A percentile compares a stretch with the other conserved stretches of the same genome.
Conservation (phyloP, 2,113 vertebrate genomes). For the Paraplagusia blochii region DNA sequence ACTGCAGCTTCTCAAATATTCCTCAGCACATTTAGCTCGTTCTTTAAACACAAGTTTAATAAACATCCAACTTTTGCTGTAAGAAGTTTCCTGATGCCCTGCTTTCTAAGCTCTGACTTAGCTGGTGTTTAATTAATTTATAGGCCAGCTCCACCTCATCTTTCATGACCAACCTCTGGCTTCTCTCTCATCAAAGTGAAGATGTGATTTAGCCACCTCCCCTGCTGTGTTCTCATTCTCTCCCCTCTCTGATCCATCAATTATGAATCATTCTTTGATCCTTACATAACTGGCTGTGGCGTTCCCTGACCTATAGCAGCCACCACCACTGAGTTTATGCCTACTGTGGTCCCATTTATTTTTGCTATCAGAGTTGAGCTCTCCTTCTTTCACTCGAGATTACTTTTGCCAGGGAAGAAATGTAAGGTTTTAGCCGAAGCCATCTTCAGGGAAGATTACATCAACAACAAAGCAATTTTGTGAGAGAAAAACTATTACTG, state of each 20-base stretch:
- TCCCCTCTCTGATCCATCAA: constrained; percentile 31
- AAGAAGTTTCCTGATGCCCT: no score
- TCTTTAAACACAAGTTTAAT: no score
- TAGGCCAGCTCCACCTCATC: constrained; percentile 22
- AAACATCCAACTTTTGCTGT: no score
- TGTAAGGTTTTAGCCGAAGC: no score
- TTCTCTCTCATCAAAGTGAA: constrained; percentile 43
- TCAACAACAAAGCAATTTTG: no score
- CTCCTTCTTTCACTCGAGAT: background rate
- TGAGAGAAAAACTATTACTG: no score
- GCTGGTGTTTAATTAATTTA: constrained; percentile 31
- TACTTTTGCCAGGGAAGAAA: no score
- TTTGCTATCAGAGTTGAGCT: background rate
- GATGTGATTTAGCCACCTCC: constrained; percentile 25
- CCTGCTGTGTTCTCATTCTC: constrained; percentile 17
- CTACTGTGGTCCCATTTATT: constrained; percentile 18
- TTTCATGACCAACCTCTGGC: constrained; percentile 7
- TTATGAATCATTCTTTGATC: constrained; percentile 45
- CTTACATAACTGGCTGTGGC: constrained; percentile 25
- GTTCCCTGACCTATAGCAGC: constrained; percentile 36
- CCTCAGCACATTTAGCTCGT: no score
- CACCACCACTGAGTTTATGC: constrained; percentile 2
- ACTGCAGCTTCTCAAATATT: no score
- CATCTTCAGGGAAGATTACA: no score
- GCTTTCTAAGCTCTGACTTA: no score